Base-by-base conservation (phyloP, 2,113 vertebrate species). In the Oncorhynchus mykiss region DNA sequence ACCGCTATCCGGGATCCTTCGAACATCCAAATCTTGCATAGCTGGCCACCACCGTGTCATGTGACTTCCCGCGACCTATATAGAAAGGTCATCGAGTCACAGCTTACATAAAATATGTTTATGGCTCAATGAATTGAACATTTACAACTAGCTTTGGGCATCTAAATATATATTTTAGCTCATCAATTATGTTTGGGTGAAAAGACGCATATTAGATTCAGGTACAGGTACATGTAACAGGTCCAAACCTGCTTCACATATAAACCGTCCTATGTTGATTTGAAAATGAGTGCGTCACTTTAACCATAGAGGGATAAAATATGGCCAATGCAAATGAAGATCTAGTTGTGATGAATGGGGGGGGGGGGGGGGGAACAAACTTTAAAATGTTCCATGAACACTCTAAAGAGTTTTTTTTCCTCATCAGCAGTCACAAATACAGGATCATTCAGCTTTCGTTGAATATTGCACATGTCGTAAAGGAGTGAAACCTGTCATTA, bases 81-180 rank as follows among this genome's bases (percentile, higher is more conserved):
- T 45, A 45, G 8, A 11, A 88, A 45, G 39, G 8, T 45, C 8
- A 45, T 45, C 2, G 2, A 45, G 8, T 11, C 39, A 45, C 39
- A 45, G 39, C 39, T 2, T 67, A 88, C 87, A 59, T 51, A 88
- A 86, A 84, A 88, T 76, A 73, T 66, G 64, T 78, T 78, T 73
- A 80, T 83, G 77, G 77, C 77, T 82, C 73, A 87, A 82, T 86
- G 81, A 87, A 69, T 88, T 81, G 48, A 67, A 73, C 78, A 77
- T 80, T 90, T 86, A 87, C 89, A 87, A 81, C 74, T 81, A 73
- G 85, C 89, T 86, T 67, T 8, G 67, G 83, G 86, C 81, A 1
- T 80, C 54, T 85, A 84, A 88, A 77, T 29, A 60, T 64, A 48
- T 8, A 39, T 8, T 66, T 88, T 88, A 88, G 78, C 73, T 22